Evolutionary conservation across 1,140 invertebrate genomes (phyloP).

Genomic region (Drosophila erecta): DNA sequence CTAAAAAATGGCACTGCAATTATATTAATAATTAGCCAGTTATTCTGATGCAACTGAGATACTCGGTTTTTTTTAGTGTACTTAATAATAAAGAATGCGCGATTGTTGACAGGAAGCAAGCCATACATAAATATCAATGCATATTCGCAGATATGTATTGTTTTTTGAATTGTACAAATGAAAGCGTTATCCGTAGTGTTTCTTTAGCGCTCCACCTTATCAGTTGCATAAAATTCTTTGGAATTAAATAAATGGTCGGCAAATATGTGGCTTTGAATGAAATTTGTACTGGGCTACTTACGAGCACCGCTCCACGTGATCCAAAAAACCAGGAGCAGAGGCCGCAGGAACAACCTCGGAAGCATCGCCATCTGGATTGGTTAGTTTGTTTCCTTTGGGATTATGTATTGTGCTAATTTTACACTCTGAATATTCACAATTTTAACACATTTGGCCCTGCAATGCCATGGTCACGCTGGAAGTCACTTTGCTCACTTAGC

Average conservation of each 20-base stretch:
- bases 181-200: slow-evolving; percentile 10
- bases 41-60: not conserved
- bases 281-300: slow-evolving; percentile 20
- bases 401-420: slow-evolving; percentile 28
- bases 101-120: slow-evolving; percentile 13
- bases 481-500: slow-evolving; percentile 39
- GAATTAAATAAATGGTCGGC: not conserved
- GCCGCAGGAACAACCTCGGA: not conserved
- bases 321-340: slow-evolving; percentile 5
- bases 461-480: slow-evolving; percentile 43
- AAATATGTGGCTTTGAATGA: not conserved
- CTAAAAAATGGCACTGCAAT: too few relatives aligned
- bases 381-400: slow-evolving; percentile 6
- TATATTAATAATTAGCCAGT: too few relatives aligned
- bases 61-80: not conserved
- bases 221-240: not conserved
- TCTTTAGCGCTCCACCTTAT: not conserved
- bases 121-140: slow-evolving; percentile 1
- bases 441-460: slow-evolving; percentile 37
- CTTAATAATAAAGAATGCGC: not conserved
- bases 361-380: slow-evolving; percentile 3
- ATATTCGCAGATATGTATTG: not conserved
- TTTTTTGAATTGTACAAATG: slow-evolving; percentile 21
- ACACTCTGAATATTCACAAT: slow-evolving; percentile 30
- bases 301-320: slow-evolving; percentile 33